A percentile compares a stretch with the other conserved stretches of the same genome.
Conservation (phyloP, 2,888 invertebrate genomes). For the Acanthosepion lycidas region DNA sequence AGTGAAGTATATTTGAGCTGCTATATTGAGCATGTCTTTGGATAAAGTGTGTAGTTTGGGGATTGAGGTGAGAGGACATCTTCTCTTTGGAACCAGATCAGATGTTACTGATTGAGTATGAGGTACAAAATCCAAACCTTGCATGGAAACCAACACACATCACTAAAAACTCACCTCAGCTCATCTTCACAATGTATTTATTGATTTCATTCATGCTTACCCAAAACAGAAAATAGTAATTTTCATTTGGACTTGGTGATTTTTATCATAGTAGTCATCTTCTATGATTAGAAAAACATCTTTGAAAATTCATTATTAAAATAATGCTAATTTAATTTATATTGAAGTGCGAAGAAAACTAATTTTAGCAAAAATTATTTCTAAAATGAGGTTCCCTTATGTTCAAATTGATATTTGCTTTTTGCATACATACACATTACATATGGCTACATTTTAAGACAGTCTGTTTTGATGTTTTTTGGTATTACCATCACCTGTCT, state of each 20-base stretch:
- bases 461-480: too few relatives aligned
- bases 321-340: background rate
- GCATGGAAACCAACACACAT: too few relatives aligned
- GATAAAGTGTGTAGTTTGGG: too few relatives aligned
- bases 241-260: background rate
- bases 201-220: background rate
- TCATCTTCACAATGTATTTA: too few relatives aligned
- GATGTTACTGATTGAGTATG: too few relatives aligned
- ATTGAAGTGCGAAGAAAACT: background rate
- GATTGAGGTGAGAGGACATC: too few relatives aligned
- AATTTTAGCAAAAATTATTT: background rate
- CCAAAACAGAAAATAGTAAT: background rate
- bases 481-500: too few relatives aligned
- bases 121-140: too few relatives aligned
- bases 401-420: background rate
- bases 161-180: too few relatives aligned
- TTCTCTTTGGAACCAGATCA: too few relatives aligned
- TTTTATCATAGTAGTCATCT: background rate
- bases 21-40: too few relatives aligned
- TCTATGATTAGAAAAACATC: background rate
- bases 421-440: background rate
- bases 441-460: background rate
- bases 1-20: too few relatives aligned
- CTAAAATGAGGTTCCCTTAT: background rate
- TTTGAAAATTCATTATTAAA: background rate